A percentile compares a stretch with the other conserved stretches of the same genome.
phyloP scores from a whole-genome alignment of 2,797 vertebrate species.

The Eremophila alpestris region DNA sequence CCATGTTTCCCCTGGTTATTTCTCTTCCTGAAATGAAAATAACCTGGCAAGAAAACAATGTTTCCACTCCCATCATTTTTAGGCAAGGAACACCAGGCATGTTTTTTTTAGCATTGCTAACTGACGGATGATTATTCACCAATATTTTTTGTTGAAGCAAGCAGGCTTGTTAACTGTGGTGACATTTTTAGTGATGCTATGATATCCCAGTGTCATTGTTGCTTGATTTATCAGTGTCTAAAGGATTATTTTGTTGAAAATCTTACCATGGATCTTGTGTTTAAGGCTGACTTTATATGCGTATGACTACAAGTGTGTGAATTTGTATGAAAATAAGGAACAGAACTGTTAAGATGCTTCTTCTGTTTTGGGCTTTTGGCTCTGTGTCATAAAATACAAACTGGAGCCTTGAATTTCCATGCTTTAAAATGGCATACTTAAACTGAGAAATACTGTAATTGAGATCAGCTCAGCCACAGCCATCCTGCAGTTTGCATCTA shows the following conservation, averaged over 20 bases:
- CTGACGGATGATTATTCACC: slow-evolving; percentile 37
- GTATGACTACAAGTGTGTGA: background rate
- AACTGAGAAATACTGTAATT: background rate
- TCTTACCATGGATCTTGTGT: background rate
- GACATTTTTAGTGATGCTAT: slow-evolving; percentile 42
- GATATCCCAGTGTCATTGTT: background rate
- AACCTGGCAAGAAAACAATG: slow-evolving; percentile 64
- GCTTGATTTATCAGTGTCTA: slow-evolving; percentile 35
- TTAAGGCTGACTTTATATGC: background rate
- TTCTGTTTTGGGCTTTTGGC: slow-evolving; percentile 33
- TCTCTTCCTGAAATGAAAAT: slow-evolving; percentile 61
- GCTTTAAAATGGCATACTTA: background rate
- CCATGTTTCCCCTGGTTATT: slow-evolving; percentile 51
- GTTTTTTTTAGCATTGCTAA: background rate
- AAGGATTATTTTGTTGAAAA: slow-evolving; percentile 38
- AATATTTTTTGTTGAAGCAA: slow-evolving; percentile 42
- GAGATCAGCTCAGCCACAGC: background rate
- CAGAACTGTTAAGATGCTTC: background rate
- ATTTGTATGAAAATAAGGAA: slow-evolving; percentile 42
- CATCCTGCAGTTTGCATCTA: background rate
- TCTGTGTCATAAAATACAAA: slow-evolving; percentile 6
- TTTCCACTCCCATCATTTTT: slow-evolving; percentile 34
- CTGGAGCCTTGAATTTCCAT: background rate
- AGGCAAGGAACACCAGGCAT: slow-evolving; percentile 1
- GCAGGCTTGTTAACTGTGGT: slow-evolving; percentile 38